Evolutionary conservation across 2,113 vertebrate genomes (phyloP).

Genomic region (Percina caprodes): DNA sequence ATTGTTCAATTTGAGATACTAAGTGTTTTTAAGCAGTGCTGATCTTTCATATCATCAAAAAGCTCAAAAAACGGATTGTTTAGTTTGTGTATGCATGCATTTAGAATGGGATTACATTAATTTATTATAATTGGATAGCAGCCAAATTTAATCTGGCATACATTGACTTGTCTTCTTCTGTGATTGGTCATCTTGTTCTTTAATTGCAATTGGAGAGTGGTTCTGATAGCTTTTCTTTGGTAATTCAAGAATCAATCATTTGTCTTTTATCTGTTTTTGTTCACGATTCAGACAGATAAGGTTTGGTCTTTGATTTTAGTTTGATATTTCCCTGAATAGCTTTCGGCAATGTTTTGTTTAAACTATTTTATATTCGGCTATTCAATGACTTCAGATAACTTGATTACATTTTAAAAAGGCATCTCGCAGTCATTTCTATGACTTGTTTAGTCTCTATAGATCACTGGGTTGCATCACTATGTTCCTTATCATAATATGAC

Average conservation of each 20-base stretch:
- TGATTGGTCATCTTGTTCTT: background rate
- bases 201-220: background rate
- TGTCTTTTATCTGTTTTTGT: background rate
- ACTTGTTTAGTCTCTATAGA: background rate
- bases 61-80: background rate
- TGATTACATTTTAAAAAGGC: background rate
- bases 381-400: background rate
- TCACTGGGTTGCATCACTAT: background rate
- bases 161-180: background rate
- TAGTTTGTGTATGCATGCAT: background rate
- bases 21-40: background rate
- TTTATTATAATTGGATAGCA: background rate
- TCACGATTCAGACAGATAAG: background rate
- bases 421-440: background rate
- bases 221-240: background rate
- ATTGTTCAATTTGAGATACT: background rate
- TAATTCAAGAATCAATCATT: background rate
- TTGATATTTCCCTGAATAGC: background rate
- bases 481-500: slow-evolving; percentile 8
- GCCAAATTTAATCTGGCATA: background rate
- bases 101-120: background rate
- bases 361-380: background rate
- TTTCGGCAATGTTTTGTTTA: background rate
- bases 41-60: background rate
- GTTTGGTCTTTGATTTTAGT: background rate